These are phyloP conservation scores for Drosophila watanabei DNA, from an alignment of 1,140 invertebrate species.

Conservation along the genomic window DNA sequence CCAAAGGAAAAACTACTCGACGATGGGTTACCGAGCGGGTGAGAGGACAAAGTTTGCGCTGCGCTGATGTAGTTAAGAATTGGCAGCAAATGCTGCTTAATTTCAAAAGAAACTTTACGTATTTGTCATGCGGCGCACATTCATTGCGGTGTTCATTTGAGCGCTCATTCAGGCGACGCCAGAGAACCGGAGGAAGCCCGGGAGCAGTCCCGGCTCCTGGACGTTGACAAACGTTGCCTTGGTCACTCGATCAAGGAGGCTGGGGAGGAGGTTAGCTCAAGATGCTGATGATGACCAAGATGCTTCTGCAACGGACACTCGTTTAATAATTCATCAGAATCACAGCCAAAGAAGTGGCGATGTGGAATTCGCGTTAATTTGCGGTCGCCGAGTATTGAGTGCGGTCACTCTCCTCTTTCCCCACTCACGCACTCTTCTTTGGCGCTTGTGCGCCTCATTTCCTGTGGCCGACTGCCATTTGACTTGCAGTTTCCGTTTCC, in stretches of 20 bases:
- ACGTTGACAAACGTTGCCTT: slow-evolving; percentile 63
- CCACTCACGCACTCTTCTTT: slow-evolving; percentile 14
- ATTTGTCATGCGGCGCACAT: slow-evolving; percentile 84
- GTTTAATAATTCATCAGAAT: slow-evolving; percentile 76
- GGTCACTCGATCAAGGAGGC: slow-evolving; percentile 33
- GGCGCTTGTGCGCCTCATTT: slow-evolving; percentile 75
- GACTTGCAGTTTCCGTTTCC: slow-evolving; percentile 82
- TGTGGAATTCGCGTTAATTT: slow-evolving; percentile 68
- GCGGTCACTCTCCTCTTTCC: slow-evolving; percentile 21
- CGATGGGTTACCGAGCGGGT: slow-evolving; percentile 28
- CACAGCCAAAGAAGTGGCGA: slow-evolving; percentile 1
- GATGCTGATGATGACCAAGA: slow-evolving; percentile 13
- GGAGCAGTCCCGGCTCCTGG: slow-evolving; percentile 7
- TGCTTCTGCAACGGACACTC: slow-evolving; percentile 44
- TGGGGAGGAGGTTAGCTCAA: slow-evolving; percentile 8
- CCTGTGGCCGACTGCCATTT: slow-evolving; percentile 78
- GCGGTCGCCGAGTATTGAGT: slow-evolving; percentile 50
- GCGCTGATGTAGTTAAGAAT: slow-evolving; percentile 83
- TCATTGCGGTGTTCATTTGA: slow-evolving; percentile 84
- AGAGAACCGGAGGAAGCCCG: background rate
- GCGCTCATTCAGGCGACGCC: slow-evolving; percentile 69
- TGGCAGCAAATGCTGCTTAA: slow-evolving; percentile 84
- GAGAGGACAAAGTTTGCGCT: slow-evolving; percentile 79
- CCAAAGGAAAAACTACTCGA: slow-evolving; percentile 54
- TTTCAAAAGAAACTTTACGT: slow-evolving; percentile 84